phyloP scores from a whole-genome alignment of 2,797 vertebrate species.

The Craterocephalus amniculus region DNA sequence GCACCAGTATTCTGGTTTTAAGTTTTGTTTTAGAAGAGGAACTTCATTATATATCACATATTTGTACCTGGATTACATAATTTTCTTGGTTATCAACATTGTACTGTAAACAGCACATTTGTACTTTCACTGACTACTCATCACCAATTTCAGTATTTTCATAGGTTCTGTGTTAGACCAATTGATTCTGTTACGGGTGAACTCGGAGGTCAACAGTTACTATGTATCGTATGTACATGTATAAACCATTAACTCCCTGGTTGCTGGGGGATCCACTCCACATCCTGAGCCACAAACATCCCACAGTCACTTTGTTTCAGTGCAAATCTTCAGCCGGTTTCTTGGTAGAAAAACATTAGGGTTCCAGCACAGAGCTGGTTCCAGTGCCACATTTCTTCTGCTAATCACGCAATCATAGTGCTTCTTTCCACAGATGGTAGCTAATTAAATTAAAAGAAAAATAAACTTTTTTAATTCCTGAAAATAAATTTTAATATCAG shows the following conservation, averaged over 20 bases:
- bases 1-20: conserved; percentile 3
- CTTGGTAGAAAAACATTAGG: background rate
- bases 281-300: background rate
- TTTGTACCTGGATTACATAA: background rate
- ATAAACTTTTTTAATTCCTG: no score
- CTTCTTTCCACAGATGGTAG: background rate
- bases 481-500: no score
- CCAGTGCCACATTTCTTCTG: background rate
- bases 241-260: background rate
- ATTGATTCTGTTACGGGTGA: background rate
- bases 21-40: conserved; percentile 2
- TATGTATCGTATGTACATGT: background rate
- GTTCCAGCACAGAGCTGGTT: background rate
- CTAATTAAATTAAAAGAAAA: no score
- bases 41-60: background rate
- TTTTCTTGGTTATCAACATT: background rate
- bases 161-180: background rate
- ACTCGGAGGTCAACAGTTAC: background rate
- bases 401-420: no score
- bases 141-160: background rate
- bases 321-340: background rate
- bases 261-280: background rate
- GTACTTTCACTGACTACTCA: background rate
- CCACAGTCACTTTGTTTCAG: background rate
- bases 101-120: background rate